Evolutionary conservation across 1,140 invertebrate species (phyloP).

Genomic region (Plodia interpunctella): DNA sequence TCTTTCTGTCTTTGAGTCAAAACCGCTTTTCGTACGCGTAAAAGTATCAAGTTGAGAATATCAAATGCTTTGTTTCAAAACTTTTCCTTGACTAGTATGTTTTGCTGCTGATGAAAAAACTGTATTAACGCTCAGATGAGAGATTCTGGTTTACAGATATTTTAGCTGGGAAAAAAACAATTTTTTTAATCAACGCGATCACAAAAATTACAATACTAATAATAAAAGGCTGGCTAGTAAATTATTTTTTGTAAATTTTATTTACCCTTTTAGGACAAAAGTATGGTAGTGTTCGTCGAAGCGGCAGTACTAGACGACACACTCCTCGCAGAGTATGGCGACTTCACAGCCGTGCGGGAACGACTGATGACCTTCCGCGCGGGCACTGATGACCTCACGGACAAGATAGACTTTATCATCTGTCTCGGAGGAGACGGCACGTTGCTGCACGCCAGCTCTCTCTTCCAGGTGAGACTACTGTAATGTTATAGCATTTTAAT

Average conservation of each 20-base stretch:
- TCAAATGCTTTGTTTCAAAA: too few species aligned
- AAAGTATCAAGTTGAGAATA: too few species aligned
- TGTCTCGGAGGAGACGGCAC: constrained; percentile 98
- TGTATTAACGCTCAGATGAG: too few species aligned
- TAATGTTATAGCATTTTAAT: too few species aligned
- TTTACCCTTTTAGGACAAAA: constrained; percentile 84
- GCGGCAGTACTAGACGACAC: constrained; percentile 91
- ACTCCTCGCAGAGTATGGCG: constrained; percentile 82
- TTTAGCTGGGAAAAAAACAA: too few species aligned
- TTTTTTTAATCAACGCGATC: too few species aligned
- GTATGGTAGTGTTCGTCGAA: constrained; percentile 97
- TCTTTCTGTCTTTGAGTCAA: too few species aligned
- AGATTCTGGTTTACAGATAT: too few species aligned
- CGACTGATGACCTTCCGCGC: constrained; percentile 94
- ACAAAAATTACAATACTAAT: too few species aligned
- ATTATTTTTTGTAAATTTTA: background rate
- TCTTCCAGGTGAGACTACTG: constrained; percentile 81
- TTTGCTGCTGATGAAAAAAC: too few species aligned
- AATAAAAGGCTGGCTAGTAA: background rate
- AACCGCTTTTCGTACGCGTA: too few species aligned
- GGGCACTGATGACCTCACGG: constrained; percentile 91
- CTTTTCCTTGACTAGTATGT: too few species aligned
- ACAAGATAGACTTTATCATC: constrained; percentile 97
- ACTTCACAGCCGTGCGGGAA: constrained; percentile 86
- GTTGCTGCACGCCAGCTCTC: constrained; percentile 93